Evolutionary conservation across 2,797 vertebrate species (phyloP), one percentile per base, ranked within the genome.

Genomic region (Leucoraja ocellata): DNA sequence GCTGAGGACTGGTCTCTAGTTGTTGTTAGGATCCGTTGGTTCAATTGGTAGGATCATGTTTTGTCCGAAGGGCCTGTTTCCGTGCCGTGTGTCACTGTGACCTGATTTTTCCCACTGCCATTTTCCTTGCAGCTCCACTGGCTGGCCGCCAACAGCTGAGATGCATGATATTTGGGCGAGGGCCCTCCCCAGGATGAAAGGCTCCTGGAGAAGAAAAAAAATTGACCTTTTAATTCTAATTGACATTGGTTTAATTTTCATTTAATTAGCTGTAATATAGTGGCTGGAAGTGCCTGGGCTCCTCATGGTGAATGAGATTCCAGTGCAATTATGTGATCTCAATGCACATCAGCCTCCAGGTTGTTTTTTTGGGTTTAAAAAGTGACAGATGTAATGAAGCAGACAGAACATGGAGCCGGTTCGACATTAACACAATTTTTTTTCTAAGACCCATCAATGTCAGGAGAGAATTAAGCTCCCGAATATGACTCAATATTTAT

Each of bases 201-300:
- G 71, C 11, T 76, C n/a, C 71, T 21, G n/a, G 23, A 28, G 18
- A 46, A 76, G 54, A 76, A 46, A 92, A 92, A 76, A 54, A 54
- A 54, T 39, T 28, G 10, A 74, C 71, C 71, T 74, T 92, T 92
- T 76, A 92, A 76, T 92, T 92, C 90, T 46, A 76, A 54, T 76
- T 92, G 90, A 76, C 90, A 92, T 28, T 25, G 23, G 90, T 76
- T 92, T 92, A 92, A 92, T 92, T 73, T 92, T 92, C 90, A 54
- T 76, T 54, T 74, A 92, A 92, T 92, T 92, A 76, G 39, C 23
- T 92, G 46, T 74, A 76, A 92, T 92, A 58, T 54, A 76, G 46
- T 39, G 28, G 90, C 71, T 76, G 11, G 16, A 58, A 58, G 46
- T n/a, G 71, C 6, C 23, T 58, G 25, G 46, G 39, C 36, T 92